These are phyloP conservation scores for Zeus faber DNA, from an alignment of 2,113 vertebrate genomes.

Conservation along the genomic window DNA sequence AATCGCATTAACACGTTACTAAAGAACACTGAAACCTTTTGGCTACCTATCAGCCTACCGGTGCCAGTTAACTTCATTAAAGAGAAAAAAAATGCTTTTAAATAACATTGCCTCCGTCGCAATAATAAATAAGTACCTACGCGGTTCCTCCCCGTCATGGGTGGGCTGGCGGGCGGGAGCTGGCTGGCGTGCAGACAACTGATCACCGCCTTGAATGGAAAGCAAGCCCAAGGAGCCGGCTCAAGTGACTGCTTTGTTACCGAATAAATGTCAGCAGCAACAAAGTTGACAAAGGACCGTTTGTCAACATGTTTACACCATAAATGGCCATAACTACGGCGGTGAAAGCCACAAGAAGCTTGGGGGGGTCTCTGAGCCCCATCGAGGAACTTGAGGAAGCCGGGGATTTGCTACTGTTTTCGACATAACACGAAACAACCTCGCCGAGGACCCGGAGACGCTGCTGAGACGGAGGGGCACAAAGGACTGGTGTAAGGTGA, in stretches of 20 bases:
- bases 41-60: constrained; percentile 49
- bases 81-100: constrained; percentile 65
- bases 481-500: constrained; percentile 48
- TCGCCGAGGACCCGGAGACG: constrained; percentile 25
- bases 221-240: constrained; percentile 73
- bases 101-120: constrained; percentile 69
- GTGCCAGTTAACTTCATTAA: constrained; percentile 73
- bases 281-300: constrained; percentile 76
- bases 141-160: constrained; percentile 68
- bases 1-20: constrained; percentile 77
- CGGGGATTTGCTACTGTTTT: constrained; percentile 20
- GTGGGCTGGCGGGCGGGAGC: constrained; percentile 71
- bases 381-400: constrained; percentile 37
- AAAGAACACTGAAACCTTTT: constrained; percentile 72
- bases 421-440: constrained; percentile 37
- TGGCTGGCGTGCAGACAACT: constrained; percentile 75
- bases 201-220: constrained; percentile 76
- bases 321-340: constrained; percentile 65
- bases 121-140: constrained; percentile 79
- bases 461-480: constrained; percentile 26
- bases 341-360: constrained; percentile 42
- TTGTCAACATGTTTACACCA: constrained; percentile 79
- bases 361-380: too few species aligned
- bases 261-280: constrained; percentile 74
- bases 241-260: constrained; percentile 80